phyloP scores from a whole-genome alignment of 2,113 vertebrate genomes.

The Pholis gunnellus region DNA sequence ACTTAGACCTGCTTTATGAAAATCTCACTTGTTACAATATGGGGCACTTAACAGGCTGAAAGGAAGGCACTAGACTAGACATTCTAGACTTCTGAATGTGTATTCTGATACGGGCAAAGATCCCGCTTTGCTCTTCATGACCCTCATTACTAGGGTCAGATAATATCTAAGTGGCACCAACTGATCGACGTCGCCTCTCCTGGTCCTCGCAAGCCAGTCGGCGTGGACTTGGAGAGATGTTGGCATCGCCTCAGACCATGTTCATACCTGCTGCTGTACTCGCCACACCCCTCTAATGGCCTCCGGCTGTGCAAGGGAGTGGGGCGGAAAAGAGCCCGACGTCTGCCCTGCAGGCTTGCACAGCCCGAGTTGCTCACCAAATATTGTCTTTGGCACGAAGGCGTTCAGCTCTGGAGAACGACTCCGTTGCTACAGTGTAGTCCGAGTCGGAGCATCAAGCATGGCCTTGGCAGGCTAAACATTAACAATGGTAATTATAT shows the following conservation, averaged over 20 bases:
- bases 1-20: neutral
- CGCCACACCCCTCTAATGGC: constrained; percentile 74
- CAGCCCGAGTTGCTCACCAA: constrained; percentile 70
- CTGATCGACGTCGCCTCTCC: neutral
- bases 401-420: constrained; percentile 50
- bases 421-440: constrained; percentile 13
- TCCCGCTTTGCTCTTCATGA: neutral
- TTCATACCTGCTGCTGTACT: constrained; percentile 61
- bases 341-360: constrained; percentile 67
- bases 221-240: constrained; percentile 25
- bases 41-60: neutral
- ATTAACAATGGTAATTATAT: constrained; percentile 25
- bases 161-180: neutral
- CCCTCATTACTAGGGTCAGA: neutral
- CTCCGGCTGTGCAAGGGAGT: constrained; percentile 76
- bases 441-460: constrained; percentile 25
- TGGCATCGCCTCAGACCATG: constrained; percentile 59
- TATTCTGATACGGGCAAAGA: neutral
- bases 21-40: neutral
- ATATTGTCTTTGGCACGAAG: constrained; percentile 75
- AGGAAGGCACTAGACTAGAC: neutral
- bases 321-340: constrained; percentile 73
- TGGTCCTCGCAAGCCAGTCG: constrained; percentile 5
- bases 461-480: constrained; percentile 19
- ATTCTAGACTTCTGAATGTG: neutral